These are phyloP conservation scores for Anarhynchus alexandrinus DNA, from an alignment of 2,113 vertebrate genomes.

Conservation along the genomic window DNA sequence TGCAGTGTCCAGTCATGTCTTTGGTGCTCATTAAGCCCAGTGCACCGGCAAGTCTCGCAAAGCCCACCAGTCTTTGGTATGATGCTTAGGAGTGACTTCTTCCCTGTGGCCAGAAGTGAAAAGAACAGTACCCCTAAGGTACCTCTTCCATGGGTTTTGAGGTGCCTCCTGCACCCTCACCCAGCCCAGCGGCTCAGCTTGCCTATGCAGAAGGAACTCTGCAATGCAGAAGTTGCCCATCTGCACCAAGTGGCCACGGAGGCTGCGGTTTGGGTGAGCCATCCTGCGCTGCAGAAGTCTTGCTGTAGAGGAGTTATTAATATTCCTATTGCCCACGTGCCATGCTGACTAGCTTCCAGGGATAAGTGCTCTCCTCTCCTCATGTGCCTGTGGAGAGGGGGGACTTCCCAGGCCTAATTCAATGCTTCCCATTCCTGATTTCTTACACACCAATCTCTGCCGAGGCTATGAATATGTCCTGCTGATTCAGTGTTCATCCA, in stretches of 20 bases:
- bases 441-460: slow-evolving; percentile 37
- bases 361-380: slow-evolving; percentile 42
- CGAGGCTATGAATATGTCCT: slow-evolving; percentile 56
- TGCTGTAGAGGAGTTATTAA: slow-evolving; percentile 71
- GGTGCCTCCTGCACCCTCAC: not conserved
- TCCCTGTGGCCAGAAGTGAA: not conserved
- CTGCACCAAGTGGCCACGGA: slow-evolving; percentile 41
- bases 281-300: slow-evolving; percentile 59
- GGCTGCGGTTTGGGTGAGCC: slow-evolving; percentile 72
- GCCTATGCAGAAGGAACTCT: slow-evolving; percentile 56
- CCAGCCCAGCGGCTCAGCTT: not conserved
- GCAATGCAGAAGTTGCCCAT: slow-evolving; percentile 78
- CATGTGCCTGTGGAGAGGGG: slow-evolving; percentile 53
- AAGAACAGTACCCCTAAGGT: not conserved
- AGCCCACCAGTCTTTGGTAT: not conserved
- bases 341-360: slow-evolving; percentile 58
- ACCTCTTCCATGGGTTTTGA: not conserved
- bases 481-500: slow-evolving; percentile 67
- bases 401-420: slow-evolving; percentile 67
- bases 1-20: not conserved
- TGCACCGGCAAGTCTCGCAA: accelerated
- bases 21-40: not conserved
- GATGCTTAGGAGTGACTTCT: not conserved
- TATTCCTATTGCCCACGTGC: slow-evolving; percentile 67
- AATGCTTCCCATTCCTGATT: slow-evolving; percentile 59